A percentile compares a stretch with the other conserved stretches of the same genome.
These are phyloP conservation scores for Mycalesis mineus DNA, from an alignment of 2,888 invertebrate species.

Conservation along the genomic window DNA sequence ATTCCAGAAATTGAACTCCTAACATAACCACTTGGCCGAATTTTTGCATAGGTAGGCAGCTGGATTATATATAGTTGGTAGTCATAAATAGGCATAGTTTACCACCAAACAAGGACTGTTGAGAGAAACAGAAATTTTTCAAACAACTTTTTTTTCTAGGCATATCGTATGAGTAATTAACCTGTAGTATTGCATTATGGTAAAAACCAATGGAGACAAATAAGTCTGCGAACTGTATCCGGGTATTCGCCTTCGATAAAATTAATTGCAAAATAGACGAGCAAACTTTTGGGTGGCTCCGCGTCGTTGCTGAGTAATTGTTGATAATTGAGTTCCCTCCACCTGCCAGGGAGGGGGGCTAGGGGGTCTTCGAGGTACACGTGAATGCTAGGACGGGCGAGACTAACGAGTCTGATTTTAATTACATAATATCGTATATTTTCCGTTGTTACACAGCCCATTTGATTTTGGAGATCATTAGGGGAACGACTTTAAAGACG, in stretches of 20 bases:
- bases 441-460: background rate
- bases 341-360: slow-evolving; percentile 44
- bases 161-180: too few species aligned
- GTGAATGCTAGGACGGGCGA: slow-evolving; percentile 8
- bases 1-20: too few species aligned
- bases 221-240: slow-evolving; percentile 50
- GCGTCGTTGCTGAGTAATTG: slow-evolving; percentile 64
- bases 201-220: background rate
- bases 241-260: slow-evolving; percentile 40
- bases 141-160: too few species aligned
- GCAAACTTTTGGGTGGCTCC: slow-evolving; percentile 63
- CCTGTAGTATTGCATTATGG: background rate
- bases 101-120: too few species aligned
- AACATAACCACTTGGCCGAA: too few species aligned
- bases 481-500: too few species aligned
- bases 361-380: background rate
- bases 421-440: background rate
- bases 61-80: too few species aligned
- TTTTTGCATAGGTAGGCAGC: too few species aligned
- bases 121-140: too few species aligned
- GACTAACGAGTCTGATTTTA: slow-evolving; percentile 10
- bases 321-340: slow-evolving; percentile 69
- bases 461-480: background rate
- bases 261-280: slow-evolving; percentile 71
- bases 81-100: too few species aligned